phyloP scores from a whole-genome alignment of 2,113 vertebrate species.

The Zeus faber region DNA sequence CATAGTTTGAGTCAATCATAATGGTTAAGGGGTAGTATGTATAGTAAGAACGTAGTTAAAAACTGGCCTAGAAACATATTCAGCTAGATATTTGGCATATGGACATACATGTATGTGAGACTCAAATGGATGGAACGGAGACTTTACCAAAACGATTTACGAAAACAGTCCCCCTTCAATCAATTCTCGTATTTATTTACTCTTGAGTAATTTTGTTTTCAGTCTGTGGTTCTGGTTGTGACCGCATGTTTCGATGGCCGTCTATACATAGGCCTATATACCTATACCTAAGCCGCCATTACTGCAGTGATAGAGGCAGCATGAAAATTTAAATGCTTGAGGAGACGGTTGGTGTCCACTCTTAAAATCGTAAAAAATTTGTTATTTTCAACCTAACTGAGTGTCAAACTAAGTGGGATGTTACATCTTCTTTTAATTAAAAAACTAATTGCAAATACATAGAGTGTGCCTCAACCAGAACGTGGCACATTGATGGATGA shows the following conservation, averaged over 20 bases:
- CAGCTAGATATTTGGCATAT: too few species aligned
- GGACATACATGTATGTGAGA: too few species aligned
- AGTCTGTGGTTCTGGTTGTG: too few species aligned
- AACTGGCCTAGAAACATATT: too few species aligned
- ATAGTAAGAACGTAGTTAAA: too few species aligned
- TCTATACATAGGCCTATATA: too few species aligned
- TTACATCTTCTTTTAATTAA: not conserved
- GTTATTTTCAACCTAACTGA: not conserved
- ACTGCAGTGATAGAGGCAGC: conserved; percentile 19
- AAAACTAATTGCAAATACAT: too few species aligned
- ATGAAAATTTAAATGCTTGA: conserved; percentile 15
- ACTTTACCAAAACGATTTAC: too few species aligned
- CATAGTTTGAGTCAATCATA: too few species aligned
- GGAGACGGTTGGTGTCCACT: conserved; percentile 7
- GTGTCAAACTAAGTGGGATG: conserved; percentile 4
- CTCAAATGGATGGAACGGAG: too few species aligned
- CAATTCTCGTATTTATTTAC: not conserved
- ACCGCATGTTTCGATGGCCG: too few species aligned
- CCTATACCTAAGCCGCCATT: not conserved
- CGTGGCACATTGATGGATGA: conserved; percentile 11
- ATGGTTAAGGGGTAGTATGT: too few species aligned
- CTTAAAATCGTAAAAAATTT: conserved; percentile 1
- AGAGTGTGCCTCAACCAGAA: conserved; percentile 3
- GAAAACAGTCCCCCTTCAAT: not conserved
- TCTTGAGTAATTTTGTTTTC: not conserved